Base-by-base conservation (phyloP, 2,797 vertebrate genomes). In the Rhodeus uyekii region DNA sequence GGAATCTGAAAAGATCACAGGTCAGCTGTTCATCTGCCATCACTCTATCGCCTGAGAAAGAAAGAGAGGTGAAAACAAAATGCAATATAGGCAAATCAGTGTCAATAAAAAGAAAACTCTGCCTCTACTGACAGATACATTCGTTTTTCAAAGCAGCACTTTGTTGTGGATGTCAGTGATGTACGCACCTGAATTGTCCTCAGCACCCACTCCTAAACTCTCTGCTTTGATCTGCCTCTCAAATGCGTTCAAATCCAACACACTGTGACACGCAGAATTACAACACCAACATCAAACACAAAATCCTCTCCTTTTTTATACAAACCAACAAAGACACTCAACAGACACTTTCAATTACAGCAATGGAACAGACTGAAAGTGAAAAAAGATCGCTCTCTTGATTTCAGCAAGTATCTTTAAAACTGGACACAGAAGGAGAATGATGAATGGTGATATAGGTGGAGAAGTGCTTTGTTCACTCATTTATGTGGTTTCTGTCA, bases 181-280 rank as follows among this genome's bases (percentile, higher is more conserved):
- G 69, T 97, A 99, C n/a, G n/a, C n/a, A n/a, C 97, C 97, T 96
- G 97, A 96, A 91, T 95, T 96, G 88, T 98, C 95, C 79, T 97
- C 96, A 69, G 93, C 96, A 85, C 95, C 95, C 95, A 97, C 96
- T 85, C 96, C 96, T 90, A 99, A 97, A 91, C 96, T 96, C 90
- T 99, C 97, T 12, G 96, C 97, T 95, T 99, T 99, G 92, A 98
- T 98, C 91, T 98, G 97, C 87, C 97, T 95, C 92, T 99, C 97
- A 89, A 99, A 99, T 3, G 96, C 96, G 85, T 97, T 99, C 87
- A 98, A 93, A 92, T 99, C 97, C 86, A 99, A 94, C 89, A 99
- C 97, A 73, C 98, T 99, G 89, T 3, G 84, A 84, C 63, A 85
- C 29, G 58, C 72, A 36, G 60, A 46, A 75, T 74, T 16, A 80